Conservation (phyloP, 1,140 invertebrate genomes). For the Bombus ignitus region DNA sequence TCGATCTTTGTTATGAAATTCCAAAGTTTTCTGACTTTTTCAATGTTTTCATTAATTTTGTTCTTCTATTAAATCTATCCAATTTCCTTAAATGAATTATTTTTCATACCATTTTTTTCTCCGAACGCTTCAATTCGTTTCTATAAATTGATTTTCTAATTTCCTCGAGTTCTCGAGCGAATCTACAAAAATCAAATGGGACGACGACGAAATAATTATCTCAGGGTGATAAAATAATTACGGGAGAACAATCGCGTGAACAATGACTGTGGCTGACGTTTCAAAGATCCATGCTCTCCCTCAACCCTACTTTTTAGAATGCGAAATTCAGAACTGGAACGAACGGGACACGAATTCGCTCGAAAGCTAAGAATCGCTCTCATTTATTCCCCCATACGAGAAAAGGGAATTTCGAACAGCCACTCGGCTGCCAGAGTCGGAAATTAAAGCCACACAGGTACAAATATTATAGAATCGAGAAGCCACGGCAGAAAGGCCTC, state of each 20-base stretch:
- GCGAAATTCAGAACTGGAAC: conserved; percentile 9
- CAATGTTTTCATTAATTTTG: no score
- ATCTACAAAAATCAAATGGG: no score
- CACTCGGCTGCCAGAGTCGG: conserved; percentile 13
- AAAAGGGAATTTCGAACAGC: neutral
- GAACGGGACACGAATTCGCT: neutral
- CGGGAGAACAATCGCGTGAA: neutral
- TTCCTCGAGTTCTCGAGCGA: neutral
- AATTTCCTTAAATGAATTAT: neutral
- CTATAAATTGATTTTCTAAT: neutral
- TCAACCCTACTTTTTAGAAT: neutral
- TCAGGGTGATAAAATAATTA: neutral
- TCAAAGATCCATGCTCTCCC: no score
- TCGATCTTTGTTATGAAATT: no score
- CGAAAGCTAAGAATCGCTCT: neutral
- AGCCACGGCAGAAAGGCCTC: neutral
- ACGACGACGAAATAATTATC: neutral
- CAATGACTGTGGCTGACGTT: conserved; percentile 27
- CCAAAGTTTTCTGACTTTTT: no score
- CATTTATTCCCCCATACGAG: neutral
- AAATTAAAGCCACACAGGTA: conserved; percentile 35
- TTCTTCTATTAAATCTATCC: neutral
- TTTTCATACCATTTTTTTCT: no score
- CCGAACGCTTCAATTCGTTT: no score
- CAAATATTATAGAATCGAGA: conserved; percentile 30